A percentile compares a stretch with the other conserved stretches of the same genome.
phyloP scores from a whole-genome alignment of 92 coral and sea anemone genomes.

The Epizoanthus rinbou region DNA sequence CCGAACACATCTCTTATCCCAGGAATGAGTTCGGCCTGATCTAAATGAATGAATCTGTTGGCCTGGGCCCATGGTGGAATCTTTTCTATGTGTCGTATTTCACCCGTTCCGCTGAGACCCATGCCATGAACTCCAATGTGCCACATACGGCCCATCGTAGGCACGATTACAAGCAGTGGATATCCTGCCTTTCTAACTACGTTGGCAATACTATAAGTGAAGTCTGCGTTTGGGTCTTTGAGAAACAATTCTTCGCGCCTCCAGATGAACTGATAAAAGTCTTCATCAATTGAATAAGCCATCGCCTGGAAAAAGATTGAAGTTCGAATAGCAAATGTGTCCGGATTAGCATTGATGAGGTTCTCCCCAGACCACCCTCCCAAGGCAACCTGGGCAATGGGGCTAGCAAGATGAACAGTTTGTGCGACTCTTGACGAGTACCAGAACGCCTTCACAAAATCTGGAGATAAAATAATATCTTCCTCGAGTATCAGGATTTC shows the following conservation, averaged over 20 bases:
- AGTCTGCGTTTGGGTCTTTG: slow-evolving; percentile 32
- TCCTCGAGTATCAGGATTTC: slow-evolving; percentile 48
- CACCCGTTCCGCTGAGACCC: too few species aligned
- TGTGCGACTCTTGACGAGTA: slow-evolving; percentile 38
- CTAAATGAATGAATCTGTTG: not conserved
- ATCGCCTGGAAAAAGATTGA: slow-evolving; percentile 37
- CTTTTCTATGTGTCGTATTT: not conserved
- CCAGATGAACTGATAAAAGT: slow-evolving; percentile 34
- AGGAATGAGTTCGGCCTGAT: not conserved
- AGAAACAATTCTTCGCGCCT: slow-evolving; percentile 36
- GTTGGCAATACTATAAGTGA: slow-evolving; percentile 36
- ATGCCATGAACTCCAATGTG: slow-evolving; percentile 32
- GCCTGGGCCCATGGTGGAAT: not conserved
- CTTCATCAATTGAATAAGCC: slow-evolving; percentile 46
- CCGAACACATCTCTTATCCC: slow-evolving; percentile 1
- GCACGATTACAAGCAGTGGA: slow-evolving; percentile 9
- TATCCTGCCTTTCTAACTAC: not conserved
- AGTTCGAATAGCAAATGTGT: slow-evolving; percentile 49
- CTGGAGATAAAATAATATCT: slow-evolving; percentile 46
- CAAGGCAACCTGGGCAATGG: slow-evolving; percentile 39
- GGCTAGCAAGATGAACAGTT: not conserved
- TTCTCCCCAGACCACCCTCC: slow-evolving; percentile 57
- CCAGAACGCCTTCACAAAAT: slow-evolving; percentile 43
- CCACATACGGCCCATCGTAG: slow-evolving; percentile 49
- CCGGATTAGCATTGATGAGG: slow-evolving; percentile 51